These are phyloP conservation scores for Rhagonycha lutea DNA, from an alignment of 2,888 invertebrate species.

Conservation along the genomic window DNA sequence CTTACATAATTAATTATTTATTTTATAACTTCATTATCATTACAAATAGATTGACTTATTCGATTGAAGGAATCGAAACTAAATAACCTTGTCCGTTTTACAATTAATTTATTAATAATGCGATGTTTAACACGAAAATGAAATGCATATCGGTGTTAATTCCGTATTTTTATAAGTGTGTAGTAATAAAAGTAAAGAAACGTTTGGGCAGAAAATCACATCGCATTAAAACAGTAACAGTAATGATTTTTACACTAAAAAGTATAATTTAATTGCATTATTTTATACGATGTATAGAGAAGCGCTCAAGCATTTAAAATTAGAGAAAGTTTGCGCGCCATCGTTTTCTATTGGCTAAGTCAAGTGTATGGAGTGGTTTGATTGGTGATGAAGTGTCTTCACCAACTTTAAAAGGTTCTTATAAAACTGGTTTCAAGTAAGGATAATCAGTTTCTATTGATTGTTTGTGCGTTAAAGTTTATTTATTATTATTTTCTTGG, in stretches of 20 bases:
- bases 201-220: background rate
- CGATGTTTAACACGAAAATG: background rate
- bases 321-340: slow-evolving; percentile 21
- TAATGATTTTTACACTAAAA: background rate
- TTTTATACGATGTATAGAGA: background rate
- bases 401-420: slow-evolving; percentile 34
- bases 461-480: background rate
- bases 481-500: background rate
- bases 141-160: background rate
- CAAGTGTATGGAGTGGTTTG: background rate
- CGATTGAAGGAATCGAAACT: background rate
- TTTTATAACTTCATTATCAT: no score
- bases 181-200: background rate
- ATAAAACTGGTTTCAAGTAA: slow-evolving; percentile 35
- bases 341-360: slow-evolving; percentile 14
- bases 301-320: slow-evolving; percentile 22
- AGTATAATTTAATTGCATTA: background rate
- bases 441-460: slow-evolving; percentile 19
- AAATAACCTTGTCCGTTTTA: background rate
- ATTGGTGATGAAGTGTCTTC: slow-evolving; percentile 31
- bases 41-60: background rate
- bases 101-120: background rate
- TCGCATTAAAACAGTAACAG: background rate
- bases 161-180: background rate
- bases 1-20: background rate